These are phyloP conservation scores for Aspiorhynchus laticeps DNA, from an alignment of 2,113 vertebrate species.

Conservation along the genomic window DNA sequence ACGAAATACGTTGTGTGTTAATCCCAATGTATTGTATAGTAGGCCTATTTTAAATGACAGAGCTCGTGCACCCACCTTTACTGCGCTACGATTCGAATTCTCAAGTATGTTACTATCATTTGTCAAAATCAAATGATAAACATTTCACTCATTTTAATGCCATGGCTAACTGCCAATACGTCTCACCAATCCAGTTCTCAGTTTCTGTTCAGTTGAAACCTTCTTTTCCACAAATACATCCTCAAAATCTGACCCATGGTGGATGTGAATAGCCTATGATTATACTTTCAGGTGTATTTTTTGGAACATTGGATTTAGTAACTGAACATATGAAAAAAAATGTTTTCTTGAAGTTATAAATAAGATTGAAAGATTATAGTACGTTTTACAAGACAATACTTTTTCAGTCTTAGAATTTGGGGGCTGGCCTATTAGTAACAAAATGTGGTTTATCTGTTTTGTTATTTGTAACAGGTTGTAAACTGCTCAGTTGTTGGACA, in stretches of 20 bases:
- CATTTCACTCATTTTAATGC: neutral
- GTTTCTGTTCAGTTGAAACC: neutral
- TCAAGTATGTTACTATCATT: neutral
- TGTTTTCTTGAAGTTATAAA: neutral
- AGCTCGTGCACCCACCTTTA: neutral
- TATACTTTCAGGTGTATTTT: neutral
- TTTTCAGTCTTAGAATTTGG: neutral
- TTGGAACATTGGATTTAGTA: neutral
- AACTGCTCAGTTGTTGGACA: neutral
- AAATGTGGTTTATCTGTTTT: neutral
- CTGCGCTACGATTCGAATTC: neutral
- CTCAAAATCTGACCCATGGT: neutral
- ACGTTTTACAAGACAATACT: neutral
- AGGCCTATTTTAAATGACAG: too few species aligned
- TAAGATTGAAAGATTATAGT: neutral
- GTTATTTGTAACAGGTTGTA: neutral
- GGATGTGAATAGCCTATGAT: neutral
- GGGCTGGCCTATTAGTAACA: neutral
- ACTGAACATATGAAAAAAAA: too few species aligned
- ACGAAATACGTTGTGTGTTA: neutral
- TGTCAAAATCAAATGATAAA: too few species aligned
- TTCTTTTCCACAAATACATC: neutral
- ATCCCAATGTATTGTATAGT: neutral
- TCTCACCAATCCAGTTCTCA: neutral
- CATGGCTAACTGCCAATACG: neutral